Conservation (phyloP, 1,140 invertebrate genomes). For the Bombus cullumanus region DNA sequence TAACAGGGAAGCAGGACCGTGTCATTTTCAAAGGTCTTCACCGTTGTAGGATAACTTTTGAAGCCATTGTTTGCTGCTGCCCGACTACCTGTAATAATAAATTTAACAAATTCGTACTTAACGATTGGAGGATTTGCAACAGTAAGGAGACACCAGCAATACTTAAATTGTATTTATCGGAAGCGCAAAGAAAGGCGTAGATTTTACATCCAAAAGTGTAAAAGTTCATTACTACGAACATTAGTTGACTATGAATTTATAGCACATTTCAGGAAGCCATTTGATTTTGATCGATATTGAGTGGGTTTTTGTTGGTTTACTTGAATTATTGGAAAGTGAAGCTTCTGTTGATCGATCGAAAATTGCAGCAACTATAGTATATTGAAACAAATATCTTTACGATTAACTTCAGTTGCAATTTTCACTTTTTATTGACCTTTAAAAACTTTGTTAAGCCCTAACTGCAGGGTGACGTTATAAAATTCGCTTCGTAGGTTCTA, state of each 20-base stretch:
- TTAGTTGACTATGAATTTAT: too few relatives aligned
- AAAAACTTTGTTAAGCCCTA: background rate
- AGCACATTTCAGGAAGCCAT: too few relatives aligned
- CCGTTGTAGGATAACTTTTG: conserved; percentile 84
- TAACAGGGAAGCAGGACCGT: conserved; percentile 89
- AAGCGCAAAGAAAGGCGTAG: background rate
- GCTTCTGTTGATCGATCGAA: too few relatives aligned
- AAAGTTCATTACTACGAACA: too few relatives aligned
- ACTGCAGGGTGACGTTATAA: background rate
- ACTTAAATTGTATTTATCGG: background rate
- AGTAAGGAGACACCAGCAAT: background rate
- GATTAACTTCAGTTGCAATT: background rate
- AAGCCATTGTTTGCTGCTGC: conserved; percentile 35
- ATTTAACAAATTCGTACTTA: background rate
- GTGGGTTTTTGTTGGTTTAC: too few relatives aligned
- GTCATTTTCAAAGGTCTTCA: conserved; percentile 89
- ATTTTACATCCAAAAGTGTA: too few relatives aligned
- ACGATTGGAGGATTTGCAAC: background rate
- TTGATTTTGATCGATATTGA: too few relatives aligned
- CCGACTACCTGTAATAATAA: conserved; percentile 32
- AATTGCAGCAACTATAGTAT: too few relatives aligned
- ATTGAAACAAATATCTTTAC: background rate
- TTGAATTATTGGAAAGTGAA: too few relatives aligned
- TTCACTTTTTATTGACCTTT: background rate
- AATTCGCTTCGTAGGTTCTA: background rate